Evolutionary conservation across 2,888 invertebrate species (phyloP).

Genomic region (Torymus texanus): DNA sequence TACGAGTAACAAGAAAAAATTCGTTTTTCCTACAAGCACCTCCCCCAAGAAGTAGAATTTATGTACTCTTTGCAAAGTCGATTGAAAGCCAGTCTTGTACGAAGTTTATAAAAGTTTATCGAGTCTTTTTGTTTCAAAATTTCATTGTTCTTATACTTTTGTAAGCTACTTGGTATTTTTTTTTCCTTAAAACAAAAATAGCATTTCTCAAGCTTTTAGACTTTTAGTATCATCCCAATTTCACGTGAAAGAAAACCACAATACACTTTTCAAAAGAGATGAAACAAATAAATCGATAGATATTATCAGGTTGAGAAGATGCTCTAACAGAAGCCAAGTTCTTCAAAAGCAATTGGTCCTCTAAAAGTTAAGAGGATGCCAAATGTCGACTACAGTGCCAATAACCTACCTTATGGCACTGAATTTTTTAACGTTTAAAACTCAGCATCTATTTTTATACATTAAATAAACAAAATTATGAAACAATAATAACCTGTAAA

Average conservation of each 20-base stretch:
- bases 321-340: conserved; percentile 45
- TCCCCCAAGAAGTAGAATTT: too few relatives aligned
- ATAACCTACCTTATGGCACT: conserved; percentile 35
- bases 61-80: too few relatives aligned
- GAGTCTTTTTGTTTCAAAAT: background rate
- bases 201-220: background rate
- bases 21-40: too few relatives aligned
- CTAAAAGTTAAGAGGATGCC: conserved; percentile 50
- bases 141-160: background rate
- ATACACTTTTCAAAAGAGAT: conserved; percentile 31
- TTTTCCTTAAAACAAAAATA: too few relatives aligned
- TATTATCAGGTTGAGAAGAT: conserved; percentile 42
- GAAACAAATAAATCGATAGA: conserved; percentile 53
- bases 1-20: too few relatives aligned
- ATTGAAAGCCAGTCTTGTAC: background rate
- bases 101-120: background rate
- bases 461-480: too few relatives aligned
- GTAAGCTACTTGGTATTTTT: too few relatives aligned
- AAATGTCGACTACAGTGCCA: conserved; percentile 42
- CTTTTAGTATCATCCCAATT: conserved; percentile 29
- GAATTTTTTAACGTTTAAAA: conserved; percentile 12
- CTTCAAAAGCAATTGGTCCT: conserved; percentile 51
- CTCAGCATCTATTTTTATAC: background rate
- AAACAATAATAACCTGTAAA: too few relatives aligned
- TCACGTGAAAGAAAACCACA: background rate